Base-by-base conservation (phyloP, 1,140 invertebrate genomes). In the Macrocentrus cingulum region DNA sequence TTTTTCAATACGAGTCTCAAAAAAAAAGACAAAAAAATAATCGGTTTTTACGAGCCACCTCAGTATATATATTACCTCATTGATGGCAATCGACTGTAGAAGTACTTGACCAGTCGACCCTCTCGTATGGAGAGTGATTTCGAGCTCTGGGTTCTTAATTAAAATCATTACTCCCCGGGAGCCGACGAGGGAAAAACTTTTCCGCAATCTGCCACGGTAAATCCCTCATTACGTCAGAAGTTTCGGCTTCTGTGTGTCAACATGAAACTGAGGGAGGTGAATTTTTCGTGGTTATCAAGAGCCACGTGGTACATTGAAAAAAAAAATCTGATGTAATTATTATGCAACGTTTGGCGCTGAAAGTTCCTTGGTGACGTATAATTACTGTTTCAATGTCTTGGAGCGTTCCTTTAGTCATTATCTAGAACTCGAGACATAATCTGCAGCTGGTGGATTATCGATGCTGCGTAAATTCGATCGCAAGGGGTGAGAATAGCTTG, bases 81-180 rank as follows among this genome's bases (percentile, higher is more conserved):
- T n/a, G n/a, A n/a, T 58, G 56, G 50, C 23, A 59, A 48, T 60
- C 48, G 45, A 52, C 57, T 46, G 11, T 44, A 20, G 22, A 49
- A 53, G 49, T 46, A 51, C 45, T 49, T 50, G 23, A n/a, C 44
- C 53, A 45, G 58, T 55, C 29, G 13, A 45, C 50, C 15, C 29
- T 37, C 60, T 45, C 16, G 37, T n/a, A 19, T 19, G 42, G 44
- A 39, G 36, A 44, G 51, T 51, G 56, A 56, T 51, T 34, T 59
- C 56, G 53, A 45, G 46, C 42, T 51, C 59, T 63, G 42, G 53
- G 62, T 54, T 55, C 54, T 63, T 58, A 63, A 63, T 61, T 63
- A 63, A 63, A 63, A 63, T 60, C 62, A 61, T 63, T 63, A 63
- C 54, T 46, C 15, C 37, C 41, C 58, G 44, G 25, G n/a, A 54